Percentiles rank a stretch among this genome's conserved stretches.
Evolutionary conservation across 2,797 vertebrate species (phyloP).

Genomic region (Rhincodon typus): DNA sequence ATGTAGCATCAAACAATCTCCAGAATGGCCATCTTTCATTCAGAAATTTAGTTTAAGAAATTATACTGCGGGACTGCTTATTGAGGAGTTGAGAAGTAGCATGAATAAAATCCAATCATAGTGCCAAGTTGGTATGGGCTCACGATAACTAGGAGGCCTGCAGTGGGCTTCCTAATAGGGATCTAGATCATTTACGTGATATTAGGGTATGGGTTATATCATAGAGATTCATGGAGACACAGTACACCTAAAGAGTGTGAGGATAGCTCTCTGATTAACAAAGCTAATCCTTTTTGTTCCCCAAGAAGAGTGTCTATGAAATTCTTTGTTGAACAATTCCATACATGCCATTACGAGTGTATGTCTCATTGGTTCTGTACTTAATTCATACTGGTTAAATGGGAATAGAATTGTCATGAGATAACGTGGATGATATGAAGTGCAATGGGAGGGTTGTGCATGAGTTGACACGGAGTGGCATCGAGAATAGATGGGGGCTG

Average conservation of each 20-base stretch:
- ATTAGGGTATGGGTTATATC: neutral
- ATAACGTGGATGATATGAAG: no score
- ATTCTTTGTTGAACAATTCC: neutral
- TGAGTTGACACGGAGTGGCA: no score
- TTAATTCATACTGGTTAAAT: neutral
- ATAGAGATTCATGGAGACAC: neutral
- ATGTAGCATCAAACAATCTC: neutral
- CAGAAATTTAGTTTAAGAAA: neutral
- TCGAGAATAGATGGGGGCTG: neutral
- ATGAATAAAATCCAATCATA: neutral
- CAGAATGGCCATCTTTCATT: neutral
- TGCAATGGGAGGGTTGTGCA: no score
- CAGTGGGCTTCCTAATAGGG: neutral
- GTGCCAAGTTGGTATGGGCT: neutral
- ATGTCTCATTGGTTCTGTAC: neutral
- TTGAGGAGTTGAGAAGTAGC: neutral
- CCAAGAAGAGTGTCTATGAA: neutral
- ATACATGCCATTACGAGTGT: neutral
- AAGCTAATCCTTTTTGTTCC: neutral
- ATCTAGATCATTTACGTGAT: neutral
- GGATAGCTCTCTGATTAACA: neutral
- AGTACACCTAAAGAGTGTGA: neutral
- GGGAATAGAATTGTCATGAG: neutral
- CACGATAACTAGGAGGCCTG: neutral
- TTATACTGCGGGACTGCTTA: neutral